These are phyloP conservation scores for Phrynosoma platyrhinos DNA, from an alignment of 2,113 vertebrate species.

Conservation along the genomic window DNA sequence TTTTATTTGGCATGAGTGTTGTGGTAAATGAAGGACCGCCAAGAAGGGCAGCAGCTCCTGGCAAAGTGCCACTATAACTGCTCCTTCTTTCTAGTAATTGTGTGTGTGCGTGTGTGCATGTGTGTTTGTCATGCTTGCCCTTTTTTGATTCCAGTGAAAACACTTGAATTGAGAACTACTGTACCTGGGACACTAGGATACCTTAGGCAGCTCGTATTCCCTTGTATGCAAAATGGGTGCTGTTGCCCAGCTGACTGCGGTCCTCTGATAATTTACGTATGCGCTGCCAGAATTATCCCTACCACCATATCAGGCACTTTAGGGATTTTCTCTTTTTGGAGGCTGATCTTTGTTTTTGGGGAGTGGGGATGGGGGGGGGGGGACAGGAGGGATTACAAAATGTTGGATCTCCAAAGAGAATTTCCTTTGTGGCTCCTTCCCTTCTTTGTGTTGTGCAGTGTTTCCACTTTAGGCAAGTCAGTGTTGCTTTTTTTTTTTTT, in stretches of 20 bases:
- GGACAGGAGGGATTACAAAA: slow-evolving; percentile 8
- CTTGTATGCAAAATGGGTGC: slow-evolving; percentile 78
- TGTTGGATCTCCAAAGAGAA: not conserved
- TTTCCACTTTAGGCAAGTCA: slow-evolving; percentile 74
- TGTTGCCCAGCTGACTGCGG: slow-evolving; percentile 67
- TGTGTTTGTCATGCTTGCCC: slow-evolving; percentile 25
- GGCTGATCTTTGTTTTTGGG: slow-evolving; percentile 18
- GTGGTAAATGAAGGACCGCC: not conserved
- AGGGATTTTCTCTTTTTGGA: slow-evolving; percentile 69
- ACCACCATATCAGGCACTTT: slow-evolving; percentile 80
- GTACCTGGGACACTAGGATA: slow-evolving; percentile 72
- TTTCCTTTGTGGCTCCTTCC: slow-evolving; percentile 6
- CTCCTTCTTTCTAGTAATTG: slow-evolving; percentile 26
- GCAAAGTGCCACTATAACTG: slow-evolving; percentile 44
- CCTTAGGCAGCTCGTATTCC: slow-evolving; percentile 67
- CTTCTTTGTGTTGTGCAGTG: slow-evolving; percentile 57
- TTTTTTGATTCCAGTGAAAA: slow-evolving; percentile 66
- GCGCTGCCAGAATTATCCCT: slow-evolving; percentile 65
- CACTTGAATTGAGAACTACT: slow-evolving; percentile 82
- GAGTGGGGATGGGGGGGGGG: not conserved
- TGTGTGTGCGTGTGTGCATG: not conserved
- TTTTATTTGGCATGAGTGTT: slow-evolving; percentile 64
- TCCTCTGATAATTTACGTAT: slow-evolving; percentile 31
- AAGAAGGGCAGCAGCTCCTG: slow-evolving; percentile 38
- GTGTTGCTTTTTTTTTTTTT: slow-evolving; percentile 54